Evolutionary conservation across 64 coral and sea anemone genomes (phyloP).

Genomic region (Dendronephthya gigantea): DNA sequence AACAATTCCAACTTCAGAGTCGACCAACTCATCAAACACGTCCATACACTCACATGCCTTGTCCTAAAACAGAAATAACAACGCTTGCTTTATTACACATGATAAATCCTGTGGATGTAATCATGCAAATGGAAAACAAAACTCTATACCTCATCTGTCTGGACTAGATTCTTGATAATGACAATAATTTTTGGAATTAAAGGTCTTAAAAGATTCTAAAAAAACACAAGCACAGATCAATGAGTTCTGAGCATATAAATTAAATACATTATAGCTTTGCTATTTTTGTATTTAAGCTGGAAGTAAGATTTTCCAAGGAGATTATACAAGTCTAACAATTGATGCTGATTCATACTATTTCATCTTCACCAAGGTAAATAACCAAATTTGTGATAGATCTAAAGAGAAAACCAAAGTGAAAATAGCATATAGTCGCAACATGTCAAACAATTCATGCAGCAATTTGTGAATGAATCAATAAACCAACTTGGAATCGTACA

Average conservation of each 20-base stretch:
- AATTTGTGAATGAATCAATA: not conserved
- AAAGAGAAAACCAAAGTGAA: too few relatives aligned
- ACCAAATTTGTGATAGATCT: conserved; percentile 5
- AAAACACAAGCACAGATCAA: not conserved
- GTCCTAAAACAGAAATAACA: conserved; percentile 34
- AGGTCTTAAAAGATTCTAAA: conserved; percentile 60
- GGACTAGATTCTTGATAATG: conserved; percentile 46
- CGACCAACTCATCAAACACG: conserved; percentile 95
- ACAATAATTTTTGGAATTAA: conserved; percentile 75
- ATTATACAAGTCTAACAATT: not conserved
- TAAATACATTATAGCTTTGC: too few relatives aligned
- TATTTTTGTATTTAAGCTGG: too few relatives aligned
- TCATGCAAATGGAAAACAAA: too few relatives aligned
- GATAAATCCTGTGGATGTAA: too few relatives aligned
- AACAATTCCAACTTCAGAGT: conserved; percentile 98
- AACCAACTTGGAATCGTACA: not conserved
- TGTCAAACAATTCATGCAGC: not conserved
- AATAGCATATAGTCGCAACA: too few relatives aligned
- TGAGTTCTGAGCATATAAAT: too few relatives aligned
- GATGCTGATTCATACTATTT: not conserved
- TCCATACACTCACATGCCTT: conserved; percentile 98
- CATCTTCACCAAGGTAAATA: not conserved
- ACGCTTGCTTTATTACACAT: too few relatives aligned
- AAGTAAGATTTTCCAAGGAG: too few relatives aligned
- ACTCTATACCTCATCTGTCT: conserved; percentile 78